phyloP scores from a whole-genome alignment of 1,140 invertebrate species.

The Idris sp. region DNA sequence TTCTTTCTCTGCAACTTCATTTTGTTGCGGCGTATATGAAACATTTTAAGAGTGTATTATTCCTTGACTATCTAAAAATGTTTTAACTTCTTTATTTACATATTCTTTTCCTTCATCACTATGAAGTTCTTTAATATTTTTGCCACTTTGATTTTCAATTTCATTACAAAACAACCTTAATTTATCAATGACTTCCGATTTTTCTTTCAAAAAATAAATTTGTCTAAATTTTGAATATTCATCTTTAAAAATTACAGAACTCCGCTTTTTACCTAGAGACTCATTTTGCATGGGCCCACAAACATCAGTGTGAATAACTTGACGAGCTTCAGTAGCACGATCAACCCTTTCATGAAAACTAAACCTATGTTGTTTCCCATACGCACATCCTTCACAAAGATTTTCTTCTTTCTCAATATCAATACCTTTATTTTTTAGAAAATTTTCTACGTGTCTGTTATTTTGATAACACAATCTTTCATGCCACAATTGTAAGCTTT shows the following conservation, averaged over 20 bases:
- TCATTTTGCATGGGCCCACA: conserved; percentile 66
- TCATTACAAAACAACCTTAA: no score
- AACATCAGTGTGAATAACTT: conserved; percentile 63
- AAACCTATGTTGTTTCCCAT: conserved; percentile 38
- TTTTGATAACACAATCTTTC: conserved; percentile 60
- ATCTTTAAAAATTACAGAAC: conserved; percentile 63
- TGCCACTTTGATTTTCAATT: no score
- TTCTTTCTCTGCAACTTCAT: no score
- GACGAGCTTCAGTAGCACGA: conserved; percentile 10
- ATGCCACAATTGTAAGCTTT: conserved; percentile 66
- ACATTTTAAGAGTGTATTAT: no score
- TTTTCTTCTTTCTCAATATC: conserved; percentile 15
- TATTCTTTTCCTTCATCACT: no score
- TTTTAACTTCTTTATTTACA: no score
- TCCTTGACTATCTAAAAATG: no score
- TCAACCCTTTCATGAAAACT: conserved; percentile 28
- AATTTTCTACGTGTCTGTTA: conserved; percentile 26
- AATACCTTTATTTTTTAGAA: conserved; percentile 13
- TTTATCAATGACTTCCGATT: conserved; percentile 48
- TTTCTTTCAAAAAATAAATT: conserved; percentile 68
- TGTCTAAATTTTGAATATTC: conserved; percentile 57
- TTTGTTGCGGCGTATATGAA: no score
- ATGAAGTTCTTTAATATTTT: no score
- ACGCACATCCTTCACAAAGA: conserved; percentile 46
- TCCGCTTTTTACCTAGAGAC: conserved; percentile 58